Base-by-base conservation (phyloP, 2,113 vertebrate species). In the Agapornis roseicollis region DNA sequence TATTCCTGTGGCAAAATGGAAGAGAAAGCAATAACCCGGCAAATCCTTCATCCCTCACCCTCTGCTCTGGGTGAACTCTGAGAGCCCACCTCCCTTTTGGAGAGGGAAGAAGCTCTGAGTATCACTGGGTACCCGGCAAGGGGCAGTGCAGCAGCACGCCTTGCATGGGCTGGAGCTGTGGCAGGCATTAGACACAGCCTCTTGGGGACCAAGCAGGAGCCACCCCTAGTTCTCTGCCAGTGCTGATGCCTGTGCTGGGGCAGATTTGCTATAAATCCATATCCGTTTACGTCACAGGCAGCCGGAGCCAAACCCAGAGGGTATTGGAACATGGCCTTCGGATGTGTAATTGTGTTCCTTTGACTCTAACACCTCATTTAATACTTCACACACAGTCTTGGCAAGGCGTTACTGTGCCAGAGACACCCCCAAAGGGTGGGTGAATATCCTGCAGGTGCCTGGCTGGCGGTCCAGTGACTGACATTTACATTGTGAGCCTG, bases 101-200 rank as follows among this genome's bases (percentile, higher is more conserved):
- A 81, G 11, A 0, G 0, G 25, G 37, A 66, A 25, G 16, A 69
- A 88, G 16, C 33, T 91, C 65, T 41, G 70, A 70, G 50, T 42
- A 49, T 49, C 50, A 3, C 31, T 1, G 3, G 24, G 17, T 64
- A 47, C 17, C 42, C 15, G 19, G 19, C 22, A 24, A 56, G 28
- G 33, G 35, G 18, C 49, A 23, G 31, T 3, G 39, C 79, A 63
- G 80, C 61, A 74, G 15, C 52, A 47, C 25, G 28, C 7, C 13
- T 13, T 5, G 9, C 46, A 6, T 0, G 1, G 50, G 37, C 55
- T 70, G 69, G 56, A 35, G 13, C 23, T 35, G 56, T 2, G 1
- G 46, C 56, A 53, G 31, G n/a, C 1, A 2, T 11, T 33, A 55
- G n/a, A 19, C 2, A 0, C 0, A 1, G 25, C 27, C 31, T 47